These are phyloP conservation scores for Scaptomyza parva DNA, from an alignment of 2,888 invertebrate genomes.

Conservation along the genomic window DNA sequence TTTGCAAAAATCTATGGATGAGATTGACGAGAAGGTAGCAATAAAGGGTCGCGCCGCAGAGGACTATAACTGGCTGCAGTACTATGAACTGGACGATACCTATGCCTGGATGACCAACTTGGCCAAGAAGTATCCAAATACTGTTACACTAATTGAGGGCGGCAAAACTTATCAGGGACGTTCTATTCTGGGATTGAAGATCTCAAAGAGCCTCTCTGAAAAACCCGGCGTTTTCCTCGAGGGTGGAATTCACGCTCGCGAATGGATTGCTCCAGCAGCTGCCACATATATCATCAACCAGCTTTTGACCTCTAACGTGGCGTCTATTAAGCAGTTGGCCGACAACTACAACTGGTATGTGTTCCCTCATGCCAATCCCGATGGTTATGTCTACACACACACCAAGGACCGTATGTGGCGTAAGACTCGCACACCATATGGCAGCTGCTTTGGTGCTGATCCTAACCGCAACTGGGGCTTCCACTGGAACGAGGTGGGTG, in stretches of 20 bases:
- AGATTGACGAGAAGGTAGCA: slow-evolving; percentile 63
- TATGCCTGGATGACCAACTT: slow-evolving; percentile 86
- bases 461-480: slow-evolving; percentile 88
- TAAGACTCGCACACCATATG: slow-evolving; percentile 87
- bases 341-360: slow-evolving; percentile 90
- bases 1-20: slow-evolving; percentile 83
- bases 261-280: slow-evolving; percentile 90
- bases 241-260: slow-evolving; percentile 89
- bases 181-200: slow-evolving; percentile 87
- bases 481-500: slow-evolving; percentile 87
- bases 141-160: slow-evolving; percentile 85
- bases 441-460: slow-evolving; percentile 87
- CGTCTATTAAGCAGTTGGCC: slow-evolving; percentile 85
- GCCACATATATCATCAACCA: slow-evolving; percentile 88
- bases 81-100: slow-evolving; percentile 84
- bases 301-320: slow-evolving; percentile 86
- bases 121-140: slow-evolving; percentile 85
- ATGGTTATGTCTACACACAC: slow-evolving; percentile 90
- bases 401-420: slow-evolving; percentile 88
- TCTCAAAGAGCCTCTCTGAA: slow-evolving; percentile 85
- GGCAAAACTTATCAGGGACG: slow-evolving; percentile 87
- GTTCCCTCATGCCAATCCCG: slow-evolving; percentile 90
- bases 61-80: slow-evolving; percentile 78
- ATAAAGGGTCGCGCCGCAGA: slow-evolving; percentile 45
- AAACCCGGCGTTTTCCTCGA: slow-evolving; percentile 87